Base-by-base conservation (phyloP, 2,113 vertebrate genomes). In the Paedocypris sp. region DNA sequence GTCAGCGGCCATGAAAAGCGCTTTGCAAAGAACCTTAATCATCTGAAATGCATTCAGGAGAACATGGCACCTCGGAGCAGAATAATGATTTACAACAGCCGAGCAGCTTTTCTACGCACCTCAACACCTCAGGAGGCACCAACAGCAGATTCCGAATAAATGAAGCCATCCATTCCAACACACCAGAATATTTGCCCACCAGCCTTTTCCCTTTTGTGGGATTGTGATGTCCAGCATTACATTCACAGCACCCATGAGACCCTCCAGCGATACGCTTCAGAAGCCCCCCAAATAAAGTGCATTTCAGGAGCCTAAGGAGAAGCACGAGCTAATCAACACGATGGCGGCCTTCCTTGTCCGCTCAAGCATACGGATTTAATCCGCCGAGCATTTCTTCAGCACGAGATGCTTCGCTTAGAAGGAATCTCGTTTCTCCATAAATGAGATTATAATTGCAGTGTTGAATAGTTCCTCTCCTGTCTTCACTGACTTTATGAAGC, bases 161-260 rank as follows among this genome's bases (percentile, higher is more conserved):
- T 63, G 19, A 51, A 67, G 52, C 50, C 60, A 59, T 49, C 60
- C 62, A 49, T 45, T 29, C 18, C 16, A 29, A 43, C 52, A 49
- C 67, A 64, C 67, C 63, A 54, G 28, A n/a, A n/a, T n/a, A n/a
- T n/a, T n/a, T n/a, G n/a, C n/a, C n/a, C n/a, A n/a, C n/a, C n/a
- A n/a, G n/a, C n/a, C n/a, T n/a, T n/a, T n/a, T n/a, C n/a, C n/a
- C n/a, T n/a, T n/a, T n/a, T n/a, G 57, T 58, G n/a, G 19, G 43
- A n/a, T n/a, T 5, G 67, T 74, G 70, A 75, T 75, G 67, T 59
- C 69, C 69, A 46, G 45, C 49, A 64, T 51, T 31, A 11, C 6
- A 13, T 56, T 35, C 38, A 33, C 42, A n/a, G 48, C 42, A 25
- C 50, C 58, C 45, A 1, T 1, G 13, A 58, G 67, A 69, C 35